These are phyloP conservation scores for Apodemia mormo DNA, from an alignment of 2,888 invertebrate genomes.

Conservation along the genomic window DNA sequence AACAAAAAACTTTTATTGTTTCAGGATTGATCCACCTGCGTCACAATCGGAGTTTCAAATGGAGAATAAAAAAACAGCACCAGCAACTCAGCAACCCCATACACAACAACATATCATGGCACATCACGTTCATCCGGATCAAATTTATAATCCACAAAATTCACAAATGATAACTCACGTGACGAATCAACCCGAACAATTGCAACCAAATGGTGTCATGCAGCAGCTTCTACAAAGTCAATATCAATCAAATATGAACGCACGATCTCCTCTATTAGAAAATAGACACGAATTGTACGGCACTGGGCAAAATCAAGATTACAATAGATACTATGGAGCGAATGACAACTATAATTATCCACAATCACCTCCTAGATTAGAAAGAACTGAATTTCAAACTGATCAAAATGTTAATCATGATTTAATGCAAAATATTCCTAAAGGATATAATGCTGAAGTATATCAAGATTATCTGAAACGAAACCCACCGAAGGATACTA, in stretches of 20 bases:
- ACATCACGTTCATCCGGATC: slow-evolving; percentile 75
- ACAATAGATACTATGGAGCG: slow-evolving; percentile 78
- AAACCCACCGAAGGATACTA: slow-evolving; percentile 80
- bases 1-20: slow-evolving; percentile 52
- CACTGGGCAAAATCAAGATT: slow-evolving; percentile 77
- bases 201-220: slow-evolving; percentile 79
- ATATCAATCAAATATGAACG: slow-evolving; percentile 73
- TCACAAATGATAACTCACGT: slow-evolving; percentile 65
- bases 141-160: slow-evolving; percentile 74
- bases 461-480: slow-evolving; percentile 80
- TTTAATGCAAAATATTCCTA: slow-evolving; percentile 68
- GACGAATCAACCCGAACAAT: slow-evolving; percentile 66
- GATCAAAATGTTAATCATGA: slow-evolving; percentile 75
- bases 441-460: slow-evolving; percentile 82
- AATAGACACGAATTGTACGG: slow-evolving; percentile 82
- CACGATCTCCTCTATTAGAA: slow-evolving; percentile 75
- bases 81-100: slow-evolving; percentile 81
- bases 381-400: slow-evolving; percentile 67
- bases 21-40: slow-evolving; percentile 88
- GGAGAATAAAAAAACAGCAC: slow-evolving; percentile 84
- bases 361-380: slow-evolving; percentile 72
- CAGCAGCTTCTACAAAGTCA: slow-evolving; percentile 77
- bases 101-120: slow-evolving; percentile 73
- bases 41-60: slow-evolving; percentile 83
- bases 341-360: slow-evolving; percentile 80